Base-by-base conservation (phyloP, 2,113 vertebrate species). In the Phylloscopus trochiloides region DNA sequence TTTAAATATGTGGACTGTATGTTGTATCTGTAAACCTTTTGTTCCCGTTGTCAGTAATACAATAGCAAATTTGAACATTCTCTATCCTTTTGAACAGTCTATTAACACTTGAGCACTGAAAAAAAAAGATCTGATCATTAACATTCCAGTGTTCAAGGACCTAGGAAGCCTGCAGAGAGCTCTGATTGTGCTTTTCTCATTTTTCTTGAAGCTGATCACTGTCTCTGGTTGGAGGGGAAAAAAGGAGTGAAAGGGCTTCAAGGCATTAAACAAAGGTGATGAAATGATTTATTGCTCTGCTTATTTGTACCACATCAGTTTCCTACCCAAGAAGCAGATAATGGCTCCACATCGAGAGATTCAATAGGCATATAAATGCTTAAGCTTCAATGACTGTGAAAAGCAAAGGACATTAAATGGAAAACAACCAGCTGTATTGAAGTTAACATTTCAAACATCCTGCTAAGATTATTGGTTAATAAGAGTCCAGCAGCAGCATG, bases 251-350 rank as follows among this genome's bases (percentile, higher is more conserved):
- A 91, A 25, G 4, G 7, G 2, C 19, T 94, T 94, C 19, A 54
- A 84, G 58, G 10, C 31, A 73, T 82, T 75, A 92, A 96, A 84
- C 47, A 80, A 87, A 72, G 32, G 14, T n/a, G 21, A 73, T 54
- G 14, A 63, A 86, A 81, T 70, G 12, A 92, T 94, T 88, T 94
- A 78, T 94, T 86, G 36, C 34, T 82, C 55, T 66, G 32, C 20
- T 78, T 85, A 45, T 66, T 91, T 84, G 48, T 73, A 92, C 25
- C 31, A 84, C 52, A 86, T 92, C 86, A 94, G n/a, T 92, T 96
- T 92, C 31, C 62, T 77, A 95, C n/a, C n/a, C 47, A 65, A 82
- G 51, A 88, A 90, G 12, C 38, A 79, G 36, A 65, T 38, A 92
- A 66, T 71, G 55, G 79, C 72, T 88, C 75, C 91, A 66, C 38